Conservation (phyloP, 2,797 vertebrate genomes). For the Chelidonichthys spinosus region DNA sequence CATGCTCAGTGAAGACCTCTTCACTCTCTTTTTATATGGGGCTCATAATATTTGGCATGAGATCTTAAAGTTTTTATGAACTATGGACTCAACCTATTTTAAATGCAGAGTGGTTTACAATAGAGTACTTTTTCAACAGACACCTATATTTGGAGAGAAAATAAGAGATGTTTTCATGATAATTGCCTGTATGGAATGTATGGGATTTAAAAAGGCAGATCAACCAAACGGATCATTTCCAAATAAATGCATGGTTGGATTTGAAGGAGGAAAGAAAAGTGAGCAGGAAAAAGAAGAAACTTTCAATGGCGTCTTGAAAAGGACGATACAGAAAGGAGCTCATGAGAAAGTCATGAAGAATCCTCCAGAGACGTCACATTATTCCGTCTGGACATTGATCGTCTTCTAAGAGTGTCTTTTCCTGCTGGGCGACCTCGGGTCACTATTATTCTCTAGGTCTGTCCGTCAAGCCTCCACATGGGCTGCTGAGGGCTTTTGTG, state of each 20-base stretch:
- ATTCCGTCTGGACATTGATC: conserved; percentile 29
- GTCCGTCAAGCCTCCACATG: conserved; percentile 16
- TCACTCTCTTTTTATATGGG: background rate
- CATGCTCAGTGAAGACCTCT: background rate
- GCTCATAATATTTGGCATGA: conserved; percentile 1
- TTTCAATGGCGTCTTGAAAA: background rate
- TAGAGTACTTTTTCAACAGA: background rate
- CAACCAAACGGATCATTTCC: background rate
- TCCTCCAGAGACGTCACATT: conserved; percentile 29
- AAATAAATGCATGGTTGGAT: background rate
- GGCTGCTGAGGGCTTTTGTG: conserved; percentile 32
- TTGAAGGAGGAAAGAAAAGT: conserved; percentile 1
- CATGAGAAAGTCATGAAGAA: conserved; percentile 23
- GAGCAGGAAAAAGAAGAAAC: background rate
- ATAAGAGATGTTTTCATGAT: background rate
- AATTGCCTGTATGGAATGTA: background rate
- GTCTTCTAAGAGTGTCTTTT: conserved; percentile 18
- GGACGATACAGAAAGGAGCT: background rate
- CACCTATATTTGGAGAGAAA: background rate
- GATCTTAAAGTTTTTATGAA: no score
- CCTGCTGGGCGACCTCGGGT: conserved; percentile 30
- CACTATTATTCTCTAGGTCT: conserved; percentile 13
- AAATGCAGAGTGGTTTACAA: background rate
- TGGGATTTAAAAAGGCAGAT: background rate
- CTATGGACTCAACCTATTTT: background rate